Conservation (phyloP, 2,797 vertebrate species). For the Balearica regulorum region DNA sequence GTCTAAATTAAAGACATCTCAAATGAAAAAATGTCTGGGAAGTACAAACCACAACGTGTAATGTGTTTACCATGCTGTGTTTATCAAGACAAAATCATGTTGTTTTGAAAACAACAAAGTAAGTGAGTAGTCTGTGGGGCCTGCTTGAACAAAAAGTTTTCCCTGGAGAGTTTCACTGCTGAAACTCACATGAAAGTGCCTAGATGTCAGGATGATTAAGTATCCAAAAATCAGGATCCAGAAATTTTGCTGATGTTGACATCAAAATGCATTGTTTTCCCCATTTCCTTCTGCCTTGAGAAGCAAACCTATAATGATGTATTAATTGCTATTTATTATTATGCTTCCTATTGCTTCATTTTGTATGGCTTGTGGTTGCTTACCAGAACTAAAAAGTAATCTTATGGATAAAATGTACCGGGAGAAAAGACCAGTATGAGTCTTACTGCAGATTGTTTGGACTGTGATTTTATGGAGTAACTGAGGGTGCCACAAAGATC, state of each 20-base stretch:
- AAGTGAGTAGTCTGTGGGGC: background rate
- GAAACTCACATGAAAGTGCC: background rate
- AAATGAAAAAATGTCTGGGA: background rate
- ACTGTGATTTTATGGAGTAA: background rate
- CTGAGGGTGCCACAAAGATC: background rate
- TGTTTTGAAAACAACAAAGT: background rate
- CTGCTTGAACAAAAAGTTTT: background rate
- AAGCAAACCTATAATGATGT: constrained; percentile 30
- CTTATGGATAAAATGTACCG: background rate
- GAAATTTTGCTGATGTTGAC: constrained; percentile 52
- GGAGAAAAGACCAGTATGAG: background rate
- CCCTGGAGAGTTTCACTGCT: background rate
- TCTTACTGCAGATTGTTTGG: background rate
- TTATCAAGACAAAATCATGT: background rate
- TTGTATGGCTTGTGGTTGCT: background rate
- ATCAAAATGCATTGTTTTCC: constrained; percentile 54
- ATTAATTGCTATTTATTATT: constrained; percentile 63
- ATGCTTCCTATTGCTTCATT: background rate
- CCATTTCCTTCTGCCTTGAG: constrained; percentile 22
- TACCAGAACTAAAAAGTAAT: background rate
- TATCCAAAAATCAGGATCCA: constrained; percentile 6
- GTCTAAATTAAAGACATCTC: constrained; percentile 55
- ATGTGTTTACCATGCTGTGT: background rate
- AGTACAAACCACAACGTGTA: background rate
- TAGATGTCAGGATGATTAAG: constrained; percentile 43